Base-by-base conservation (phyloP, 2,113 vertebrate species). In the Mystacornis crossleyi region DNA sequence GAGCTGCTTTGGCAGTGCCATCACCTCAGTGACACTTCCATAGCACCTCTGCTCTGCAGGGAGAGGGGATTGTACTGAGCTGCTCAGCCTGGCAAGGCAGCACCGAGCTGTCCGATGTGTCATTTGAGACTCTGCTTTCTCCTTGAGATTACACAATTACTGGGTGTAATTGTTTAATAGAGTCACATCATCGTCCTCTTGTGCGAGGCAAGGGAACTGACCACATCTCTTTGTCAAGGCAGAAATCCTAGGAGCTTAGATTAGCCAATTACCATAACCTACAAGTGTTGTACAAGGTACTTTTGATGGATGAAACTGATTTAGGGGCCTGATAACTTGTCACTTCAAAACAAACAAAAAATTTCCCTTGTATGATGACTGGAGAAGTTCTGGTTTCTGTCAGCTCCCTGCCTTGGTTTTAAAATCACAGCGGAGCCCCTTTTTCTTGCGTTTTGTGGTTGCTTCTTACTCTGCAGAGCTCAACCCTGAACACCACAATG, bases 141-240 rank as follows among this genome's bases (percentile, higher is more conserved):
- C 94, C 96, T 97, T 89, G 95, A 97, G 97, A 71, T 62, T 1
- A 92, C 42, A 45, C n/a, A 67, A 97, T 98, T 98, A 97, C 80
- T 55, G 43, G 33, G 21, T 84, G 9, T 96, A 97, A 98, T 98
- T 97, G 95, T 95, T 97, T 98, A 97, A 98, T 84, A 96, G 96
- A 97, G 97, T 89, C 94, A 74, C 94, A 92, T 80, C 88, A 51
- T 47, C 6, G 4, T 94, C 93, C 93, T 93, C 88, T n/a, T 18
- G 75, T 5, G 2, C 0, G 21, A 95, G 94, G 85, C 80, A 11
- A 85, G 95, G 97, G 50, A 86, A 96, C 90, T 98, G 98, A 97
- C 97, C 98, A 94, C 95, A 17, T 51, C 61, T 65, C 65, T 85
- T 42, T 58, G 78, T 61, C 60, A 34, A 87, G 72, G 43, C 42